phyloP scores from a whole-genome alignment of 2,888 invertebrate genomes.

The Amaurobius ferox region DNA sequence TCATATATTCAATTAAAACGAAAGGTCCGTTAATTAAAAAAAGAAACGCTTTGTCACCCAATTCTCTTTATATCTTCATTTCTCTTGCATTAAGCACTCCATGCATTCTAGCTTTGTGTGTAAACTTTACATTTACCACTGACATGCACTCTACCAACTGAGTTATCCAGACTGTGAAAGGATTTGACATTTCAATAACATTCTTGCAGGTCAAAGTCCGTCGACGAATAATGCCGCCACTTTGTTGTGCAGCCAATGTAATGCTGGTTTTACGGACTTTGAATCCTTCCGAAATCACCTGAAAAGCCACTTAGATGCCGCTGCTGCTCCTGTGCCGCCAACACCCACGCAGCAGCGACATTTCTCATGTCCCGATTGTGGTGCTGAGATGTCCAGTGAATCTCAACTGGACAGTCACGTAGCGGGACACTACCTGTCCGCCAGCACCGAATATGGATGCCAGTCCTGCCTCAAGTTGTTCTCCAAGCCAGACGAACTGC shows the following conservation, averaged over 20 bases:
- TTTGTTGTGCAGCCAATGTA: slow-evolving; percentile 88
- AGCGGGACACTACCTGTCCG: slow-evolving; percentile 87
- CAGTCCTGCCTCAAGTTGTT: slow-evolving; percentile 88
- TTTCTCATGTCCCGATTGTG: slow-evolving; percentile 82
- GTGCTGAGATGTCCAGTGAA: slow-evolving; percentile 84
- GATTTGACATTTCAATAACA: no score
- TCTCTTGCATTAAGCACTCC: no score
- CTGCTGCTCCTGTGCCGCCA: slow-evolving; percentile 7
- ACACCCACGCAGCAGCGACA: background rate
- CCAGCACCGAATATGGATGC: slow-evolving; percentile 90
- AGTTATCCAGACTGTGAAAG: no score
- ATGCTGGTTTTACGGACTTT: slow-evolving; percentile 83
- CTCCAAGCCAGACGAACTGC: slow-evolving; percentile 88
- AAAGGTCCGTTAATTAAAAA: no score
- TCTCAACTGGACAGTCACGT: slow-evolving; percentile 88
- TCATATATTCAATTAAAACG: no score
- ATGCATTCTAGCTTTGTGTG: no score
- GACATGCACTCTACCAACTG: no score
- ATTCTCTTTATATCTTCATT: no score
- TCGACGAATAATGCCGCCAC: no score
- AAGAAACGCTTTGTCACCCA: no score
- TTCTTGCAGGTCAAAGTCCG: no score
- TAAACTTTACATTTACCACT: no score
- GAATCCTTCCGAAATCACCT: slow-evolving; percentile 90
- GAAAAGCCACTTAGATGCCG: slow-evolving; percentile 83